These are phyloP conservation scores for Dipodomys merriami DNA, from an alignment of 2,113 vertebrate genomes.

Conservation along the genomic window DNA sequence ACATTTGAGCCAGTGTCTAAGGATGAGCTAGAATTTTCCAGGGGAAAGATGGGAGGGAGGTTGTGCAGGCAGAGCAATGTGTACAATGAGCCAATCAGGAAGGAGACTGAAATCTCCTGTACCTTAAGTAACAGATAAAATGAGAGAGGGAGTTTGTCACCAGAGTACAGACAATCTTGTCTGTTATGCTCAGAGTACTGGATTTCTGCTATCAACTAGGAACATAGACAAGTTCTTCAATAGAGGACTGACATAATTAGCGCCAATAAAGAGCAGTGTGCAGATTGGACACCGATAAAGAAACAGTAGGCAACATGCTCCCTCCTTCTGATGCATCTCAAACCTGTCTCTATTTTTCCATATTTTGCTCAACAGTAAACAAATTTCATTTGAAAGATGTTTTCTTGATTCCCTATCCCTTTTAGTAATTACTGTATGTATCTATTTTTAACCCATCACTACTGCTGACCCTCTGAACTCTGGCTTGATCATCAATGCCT, in stretches of 20 bases:
- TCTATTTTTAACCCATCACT: background rate
- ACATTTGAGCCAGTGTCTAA: constrained; percentile 24
- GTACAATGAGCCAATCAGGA: background rate
- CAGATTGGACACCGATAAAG: background rate
- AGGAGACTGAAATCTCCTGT: constrained; percentile 38
- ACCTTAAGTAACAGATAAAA: background rate
- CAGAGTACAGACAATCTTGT: background rate
- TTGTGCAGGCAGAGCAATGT: constrained; percentile 2
- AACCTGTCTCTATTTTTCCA: background rate
- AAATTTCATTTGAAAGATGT: background rate
- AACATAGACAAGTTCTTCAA: background rate
- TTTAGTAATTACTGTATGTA: background rate
- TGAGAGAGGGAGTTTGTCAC: background rate
- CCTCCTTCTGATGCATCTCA: background rate
- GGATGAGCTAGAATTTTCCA: constrained; percentile 21
- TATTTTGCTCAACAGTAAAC: constrained; percentile 8
- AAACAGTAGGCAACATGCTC: background rate
- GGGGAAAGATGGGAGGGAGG: background rate
- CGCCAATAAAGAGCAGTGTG: background rate
- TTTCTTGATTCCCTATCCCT: background rate
- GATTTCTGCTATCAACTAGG: background rate
- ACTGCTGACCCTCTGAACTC: background rate
- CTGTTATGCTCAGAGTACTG: background rate
- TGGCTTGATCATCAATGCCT: background rate
- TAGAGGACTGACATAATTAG: background rate